Evolutionary conservation across 1,140 invertebrate species (phyloP).

Genomic region (Meteorus sp.): DNA sequence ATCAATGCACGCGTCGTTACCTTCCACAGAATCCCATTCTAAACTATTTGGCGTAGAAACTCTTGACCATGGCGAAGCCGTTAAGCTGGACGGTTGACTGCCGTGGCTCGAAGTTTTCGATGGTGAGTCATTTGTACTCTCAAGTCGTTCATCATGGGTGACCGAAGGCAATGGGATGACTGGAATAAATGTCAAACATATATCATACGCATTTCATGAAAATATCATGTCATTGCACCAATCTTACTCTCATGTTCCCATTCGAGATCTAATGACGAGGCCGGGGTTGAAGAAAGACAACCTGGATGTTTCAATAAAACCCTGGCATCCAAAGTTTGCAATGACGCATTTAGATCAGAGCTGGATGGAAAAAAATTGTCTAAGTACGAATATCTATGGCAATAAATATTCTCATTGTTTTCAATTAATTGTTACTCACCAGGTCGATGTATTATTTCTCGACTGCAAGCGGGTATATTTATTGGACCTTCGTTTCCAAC

Average conservation of each 20-base stretch:
- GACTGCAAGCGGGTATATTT: slow-evolving; percentile 55
- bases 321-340: slow-evolving; percentile 59
- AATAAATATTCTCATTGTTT: not conserved
- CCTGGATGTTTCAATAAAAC: slow-evolving; percentile 51
- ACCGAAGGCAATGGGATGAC: slow-evolving; percentile 36
- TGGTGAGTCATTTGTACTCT: slow-evolving; percentile 35
- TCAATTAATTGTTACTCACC: slow-evolving; percentile 31
- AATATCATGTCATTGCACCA: not conserved
- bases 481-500: slow-evolving; percentile 50
- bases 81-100: slow-evolving; percentile 48
- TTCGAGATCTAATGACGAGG: slow-evolving; percentile 63
- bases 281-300: slow-evolving; percentile 56
- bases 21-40: slow-evolving; percentile 63
- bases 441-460: slow-evolving; percentile 41
- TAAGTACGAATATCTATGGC: too few species aligned
- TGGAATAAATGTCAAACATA: slow-evolving; percentile 21
- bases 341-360: slow-evolving; percentile 52
- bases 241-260: slow-evolving; percentile 64
- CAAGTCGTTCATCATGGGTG: slow-evolving; percentile 30
- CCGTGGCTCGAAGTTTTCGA: slow-evolving; percentile 39
- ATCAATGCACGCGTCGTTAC: slow-evolving; percentile 53
- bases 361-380: slow-evolving; percentile 36
- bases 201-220: not conserved
- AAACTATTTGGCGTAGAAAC: slow-evolving; percentile 62
- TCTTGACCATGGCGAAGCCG: slow-evolving; percentile 58